Percentiles rank a stretch among this genome's conserved stretches.
Conservation (phyloP, 2,888 invertebrate species). For the Cephus pygmeus region DNA sequence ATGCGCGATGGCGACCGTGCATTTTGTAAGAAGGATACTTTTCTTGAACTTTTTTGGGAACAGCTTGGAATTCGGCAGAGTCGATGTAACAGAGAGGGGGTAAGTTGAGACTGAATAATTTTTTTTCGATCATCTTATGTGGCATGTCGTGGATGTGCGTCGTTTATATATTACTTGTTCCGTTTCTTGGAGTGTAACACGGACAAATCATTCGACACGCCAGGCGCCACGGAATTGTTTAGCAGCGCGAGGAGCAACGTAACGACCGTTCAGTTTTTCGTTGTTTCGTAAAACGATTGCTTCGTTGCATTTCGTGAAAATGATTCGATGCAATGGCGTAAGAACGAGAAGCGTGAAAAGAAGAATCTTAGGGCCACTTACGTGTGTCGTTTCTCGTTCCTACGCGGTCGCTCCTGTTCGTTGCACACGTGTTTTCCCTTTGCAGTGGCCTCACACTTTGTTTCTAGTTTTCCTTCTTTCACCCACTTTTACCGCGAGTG, state of each 20-base stretch:
- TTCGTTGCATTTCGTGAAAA: background rate
- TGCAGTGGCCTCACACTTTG: background rate
- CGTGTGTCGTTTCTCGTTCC: background rate
- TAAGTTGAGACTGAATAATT: background rate
- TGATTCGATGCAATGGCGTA: slow-evolving; percentile 1
- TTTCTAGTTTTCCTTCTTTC: background rate
- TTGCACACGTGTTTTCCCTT: background rate
- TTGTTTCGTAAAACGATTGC: background rate
- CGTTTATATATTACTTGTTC: background rate
- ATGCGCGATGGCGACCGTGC: background rate
- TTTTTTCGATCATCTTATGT: background rate
- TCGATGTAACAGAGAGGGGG: background rate
- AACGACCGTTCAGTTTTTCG: background rate
- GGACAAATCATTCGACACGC: background rate
- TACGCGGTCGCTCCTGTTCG: background rate
- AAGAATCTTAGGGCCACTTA: background rate
- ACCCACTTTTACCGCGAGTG: background rate
- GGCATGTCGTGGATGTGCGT: background rate
- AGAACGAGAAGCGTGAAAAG: background rate
- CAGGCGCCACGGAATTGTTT: slow-evolving; percentile 4
- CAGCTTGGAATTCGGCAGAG: background rate
- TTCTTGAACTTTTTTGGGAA: background rate
- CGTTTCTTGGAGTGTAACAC: background rate
- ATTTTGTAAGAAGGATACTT: background rate
- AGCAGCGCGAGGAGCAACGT: slow-evolving; percentile 3